A percentile compares a stretch with the other conserved stretches of the same genome.
Conservation (phyloP, 1,140 invertebrate genomes). For the Monochamus saltuarius region DNA sequence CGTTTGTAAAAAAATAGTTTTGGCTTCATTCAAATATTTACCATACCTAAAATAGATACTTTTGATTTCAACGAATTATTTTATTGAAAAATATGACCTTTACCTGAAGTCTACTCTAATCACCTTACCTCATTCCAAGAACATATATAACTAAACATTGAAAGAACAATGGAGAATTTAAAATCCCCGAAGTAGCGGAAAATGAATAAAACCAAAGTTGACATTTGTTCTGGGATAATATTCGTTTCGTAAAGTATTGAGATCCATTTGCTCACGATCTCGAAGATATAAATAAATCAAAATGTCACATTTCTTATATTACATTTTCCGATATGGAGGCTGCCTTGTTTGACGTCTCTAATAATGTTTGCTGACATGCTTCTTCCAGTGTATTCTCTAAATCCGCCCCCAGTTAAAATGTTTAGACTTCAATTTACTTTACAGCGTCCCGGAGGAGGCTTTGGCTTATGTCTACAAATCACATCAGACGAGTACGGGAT, state of each 20-base stretch:
- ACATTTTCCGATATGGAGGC: conserved; percentile 43
- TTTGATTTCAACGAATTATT: too few relatives aligned
- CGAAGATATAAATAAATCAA: conserved; percentile 45
- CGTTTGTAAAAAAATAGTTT: too few relatives aligned
- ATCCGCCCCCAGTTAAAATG: conserved; percentile 45
- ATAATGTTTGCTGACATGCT: conserved; percentile 49
- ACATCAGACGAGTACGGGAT: conserved; percentile 27
- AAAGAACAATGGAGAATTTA: background rate
- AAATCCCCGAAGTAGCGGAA: conserved; percentile 11
- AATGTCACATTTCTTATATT: conserved; percentile 46
- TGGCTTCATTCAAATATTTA: too few relatives aligned
- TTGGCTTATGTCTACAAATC: conserved; percentile 40
- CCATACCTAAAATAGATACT: too few relatives aligned
- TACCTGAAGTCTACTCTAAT: too few relatives aligned
- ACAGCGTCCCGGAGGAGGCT: conserved; percentile 37
- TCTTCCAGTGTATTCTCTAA: conserved; percentile 34
- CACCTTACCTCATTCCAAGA: background rate
- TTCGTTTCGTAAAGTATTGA: conserved; percentile 23
- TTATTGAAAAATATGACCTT: too few relatives aligned
- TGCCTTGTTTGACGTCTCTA: conserved; percentile 46
- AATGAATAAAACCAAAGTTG: conserved; percentile 19
- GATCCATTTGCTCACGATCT: conserved; percentile 34
- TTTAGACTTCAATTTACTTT: conserved; percentile 49
- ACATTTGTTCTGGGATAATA: conserved; percentile 29
- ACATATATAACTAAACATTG: background rate